These are phyloP conservation scores for Thermophis baileyi DNA, from an alignment of 2,113 vertebrate genomes.

Conservation along the genomic window DNA sequence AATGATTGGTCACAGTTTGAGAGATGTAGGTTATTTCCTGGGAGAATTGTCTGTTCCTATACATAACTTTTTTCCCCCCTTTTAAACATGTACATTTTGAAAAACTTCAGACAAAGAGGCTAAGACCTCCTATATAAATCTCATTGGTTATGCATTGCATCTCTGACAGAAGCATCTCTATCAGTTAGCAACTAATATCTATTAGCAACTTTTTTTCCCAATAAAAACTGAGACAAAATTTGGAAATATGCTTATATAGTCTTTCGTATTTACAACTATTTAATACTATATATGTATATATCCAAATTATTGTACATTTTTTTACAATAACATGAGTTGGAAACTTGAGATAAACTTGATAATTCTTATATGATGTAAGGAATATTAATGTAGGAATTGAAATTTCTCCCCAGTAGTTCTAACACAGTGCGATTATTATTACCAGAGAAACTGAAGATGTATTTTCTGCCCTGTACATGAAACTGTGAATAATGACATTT, in stretches of 20 bases:
- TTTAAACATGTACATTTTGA: constrained; percentile 49
- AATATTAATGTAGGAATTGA: neutral
- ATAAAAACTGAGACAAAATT: constrained; percentile 13
- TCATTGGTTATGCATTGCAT: neutral
- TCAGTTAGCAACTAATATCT: constrained; percentile 2
- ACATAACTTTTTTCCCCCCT: constrained; percentile 24
- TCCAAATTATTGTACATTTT: neutral
- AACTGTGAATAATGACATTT: constrained; percentile 3
- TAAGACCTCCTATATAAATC: constrained; percentile 1
- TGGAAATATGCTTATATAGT: neutral
- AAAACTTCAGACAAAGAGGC: constrained; percentile 54
- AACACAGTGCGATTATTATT: neutral
- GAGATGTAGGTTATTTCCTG: constrained; percentile 52
- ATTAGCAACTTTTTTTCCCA: neutral
- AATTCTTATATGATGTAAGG: neutral
- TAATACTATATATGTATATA: neutral
- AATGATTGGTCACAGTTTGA: constrained; percentile 59
- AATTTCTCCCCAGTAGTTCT: neutral
- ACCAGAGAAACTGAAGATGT: accelerated
- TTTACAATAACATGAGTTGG: neutral
- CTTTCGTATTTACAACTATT: neutral
- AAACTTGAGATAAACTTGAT: constrained; percentile 10
- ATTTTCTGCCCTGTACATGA: constrained; percentile 16
- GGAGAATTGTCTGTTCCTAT: constrained; percentile 46
- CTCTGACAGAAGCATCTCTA: neutral